A percentile compares a stretch with the other conserved stretches of the same genome.
Evolutionary conservation across 2,797 vertebrate species (phyloP).

Genomic region (Cryptoprocta ferox): DNA sequence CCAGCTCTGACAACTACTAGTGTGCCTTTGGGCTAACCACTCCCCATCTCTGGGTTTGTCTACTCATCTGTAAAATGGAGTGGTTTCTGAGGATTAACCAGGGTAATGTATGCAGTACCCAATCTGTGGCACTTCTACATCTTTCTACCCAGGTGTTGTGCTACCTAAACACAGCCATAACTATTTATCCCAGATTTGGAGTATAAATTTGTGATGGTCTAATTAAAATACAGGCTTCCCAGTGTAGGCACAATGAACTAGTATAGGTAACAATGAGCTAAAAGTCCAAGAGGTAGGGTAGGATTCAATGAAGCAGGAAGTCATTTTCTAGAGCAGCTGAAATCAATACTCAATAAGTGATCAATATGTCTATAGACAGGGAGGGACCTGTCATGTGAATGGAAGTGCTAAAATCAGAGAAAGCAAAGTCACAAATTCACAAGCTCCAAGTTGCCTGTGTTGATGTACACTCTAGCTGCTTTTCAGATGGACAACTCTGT

Average conservation of each 20-base stretch:
- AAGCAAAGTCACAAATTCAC: not conserved
- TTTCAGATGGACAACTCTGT: not conserved
- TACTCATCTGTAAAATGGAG: not conserved
- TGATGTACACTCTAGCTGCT: not conserved
- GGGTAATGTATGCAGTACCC: not conserved
- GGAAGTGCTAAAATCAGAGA: not conserved
- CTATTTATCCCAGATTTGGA: not conserved
- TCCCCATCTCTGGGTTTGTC: not conserved
- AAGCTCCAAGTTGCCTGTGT: not conserved
- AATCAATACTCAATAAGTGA: not conserved
- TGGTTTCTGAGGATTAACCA: not conserved
- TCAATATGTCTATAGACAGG: not conserved
- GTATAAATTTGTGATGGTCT: not conserved
- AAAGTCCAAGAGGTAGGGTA: not conserved
- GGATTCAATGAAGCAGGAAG: not conserved
- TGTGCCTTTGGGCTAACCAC: not conserved
- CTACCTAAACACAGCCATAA: not conserved
- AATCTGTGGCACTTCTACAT: not conserved
- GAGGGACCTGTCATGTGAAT: not conserved
- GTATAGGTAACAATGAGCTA: not conserved
- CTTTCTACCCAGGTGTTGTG: not conserved
- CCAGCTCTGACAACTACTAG: not conserved
- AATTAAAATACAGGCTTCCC: not conserved
- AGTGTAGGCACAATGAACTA: not conserved
- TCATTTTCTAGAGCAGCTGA: constrained; percentile 28